Base-by-base conservation (phyloP, 2,797 vertebrate genomes). In the Halcyon smyrnensis region DNA sequence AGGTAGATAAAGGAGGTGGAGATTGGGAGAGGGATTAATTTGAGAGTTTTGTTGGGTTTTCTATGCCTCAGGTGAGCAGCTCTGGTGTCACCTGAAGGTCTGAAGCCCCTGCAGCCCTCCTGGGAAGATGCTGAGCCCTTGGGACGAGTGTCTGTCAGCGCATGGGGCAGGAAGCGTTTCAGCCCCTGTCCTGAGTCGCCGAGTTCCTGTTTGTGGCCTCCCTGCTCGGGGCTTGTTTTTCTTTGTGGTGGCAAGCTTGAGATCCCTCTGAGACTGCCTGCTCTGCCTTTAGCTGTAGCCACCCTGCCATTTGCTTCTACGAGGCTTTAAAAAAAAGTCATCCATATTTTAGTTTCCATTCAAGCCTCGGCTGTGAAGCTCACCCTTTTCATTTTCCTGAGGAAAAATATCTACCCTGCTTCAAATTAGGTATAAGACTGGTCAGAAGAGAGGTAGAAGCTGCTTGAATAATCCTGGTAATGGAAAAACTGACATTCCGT, bases 391-490 rank as follows among this genome's bases (percentile, higher is more conserved):
- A 82, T 93, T 95, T 90, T 39, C 28, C 46, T 87, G 73, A 95
- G 88, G 89, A 95, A 95, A 95, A 77, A 62, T n/a, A 70, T 84
- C 59, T 80, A 59, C 48, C 67, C 67, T 77, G 92, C 92, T 95
- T 93, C 83, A 84, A 93, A 94, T 91, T 84, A 88, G 48, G 63
- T 67, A 57, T 87, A 79, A 92, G 80, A 87, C 85, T 90, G 88
- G 88, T 91, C 60, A 84, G 87, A 60, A 82, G 88, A 84, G 7
- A 80, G 74, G 69, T 59, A 78, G 93, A 75, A 95, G 87, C 91
- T 94, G 87, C 87, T 94, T 46, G 93, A 93, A 93, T 93, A 93
- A 94, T 94, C 88, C 85, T 64, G 32, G 91, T 93, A 91, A 87
- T 89, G 80, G 90, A 96, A 90, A 96, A 95, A 93, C 89, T 79